Evolutionary conservation across 2,113 vertebrate genomes (phyloP), one percentile per base, ranked within the genome.

Genomic region (Sula dactylatra): DNA sequence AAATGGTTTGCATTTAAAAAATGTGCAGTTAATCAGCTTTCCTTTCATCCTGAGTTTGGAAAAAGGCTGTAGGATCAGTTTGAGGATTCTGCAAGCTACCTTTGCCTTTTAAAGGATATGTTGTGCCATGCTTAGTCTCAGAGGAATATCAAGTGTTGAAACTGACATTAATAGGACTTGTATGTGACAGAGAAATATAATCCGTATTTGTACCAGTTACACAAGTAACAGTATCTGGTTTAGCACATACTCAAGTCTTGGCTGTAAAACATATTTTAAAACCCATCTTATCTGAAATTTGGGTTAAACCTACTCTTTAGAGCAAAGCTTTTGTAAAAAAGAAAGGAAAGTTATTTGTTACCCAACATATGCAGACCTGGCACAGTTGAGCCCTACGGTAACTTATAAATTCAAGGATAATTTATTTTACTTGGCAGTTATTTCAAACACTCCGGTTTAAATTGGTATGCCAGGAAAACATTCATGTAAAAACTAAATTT

Each of bases 381-480:
- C 80, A 77, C 72, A 73, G 77, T 27, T 93, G 84, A 94, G 70
- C 94, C 91, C 85, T 86, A 69, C 95, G 93, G 82, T 97, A 96
- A 91, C 90, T 96, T 97, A 90, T 89, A 95, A 97, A 95, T 96
- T 96, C 82, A 97, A 91, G 88, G 66, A 80, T 98, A 98, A 98
- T 98, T 93, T 97, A 95, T 98, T 99, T 98, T 97, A 84, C 56
- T 97, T 98, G 97, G 98, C 97, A 98, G 64, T 82, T 90, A 80
- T 97, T 96, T 97, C 90, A 98, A 94, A 96, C 82, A 49, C 91
- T 97, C 91, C 87, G 76, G 47, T 80, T 93, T 97, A 97, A 96
- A 94, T 73, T 85, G 45, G 34, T 92, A 80, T 95, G 91, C 97
- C 97, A 98, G 90, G 67, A 95, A 96, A 97, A 82, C 38, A 84